Base-by-base conservation (phyloP, 2,113 vertebrate species). In the Heterochromis multidens region DNA sequence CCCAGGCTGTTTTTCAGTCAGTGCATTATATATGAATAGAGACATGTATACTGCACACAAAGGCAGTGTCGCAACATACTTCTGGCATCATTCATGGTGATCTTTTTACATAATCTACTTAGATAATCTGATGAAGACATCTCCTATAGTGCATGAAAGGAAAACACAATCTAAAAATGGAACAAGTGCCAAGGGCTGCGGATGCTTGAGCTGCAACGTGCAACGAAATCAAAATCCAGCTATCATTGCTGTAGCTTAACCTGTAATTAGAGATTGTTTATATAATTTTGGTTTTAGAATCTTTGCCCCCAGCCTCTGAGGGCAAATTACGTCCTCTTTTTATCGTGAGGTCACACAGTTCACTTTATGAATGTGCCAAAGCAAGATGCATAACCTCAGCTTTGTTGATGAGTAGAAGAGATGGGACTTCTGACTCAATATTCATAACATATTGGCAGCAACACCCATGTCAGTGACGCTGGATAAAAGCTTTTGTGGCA, bases 251-350 rank as follows among this genome's bases (percentile, higher is more conserved):
- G 79, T 27, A 77, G 82, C 86, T 91, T 77, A 94, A 93, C 91
- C 89, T 93, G 87, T 83, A 87, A 94, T 95, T 93, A 93, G 82
- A 82, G 85, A 86, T 62, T 82, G 65, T 86, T 90, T 91, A 83
- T 89, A 74, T 54, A 74, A 74, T 74, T 74, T 74, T 31, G 70
- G 70, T 54, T 74, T 6, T 74, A 33, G 27, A 54, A 54, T 72
- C 70, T 12, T 54, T 54, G 46, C 46, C 46, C 25, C 46, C 70
- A 74, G 27, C 52, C 46, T 7, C 33, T 83, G 63, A 83, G 46
- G 63, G 88, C 70, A 79, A 67, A 46, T 52, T 43, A 58, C 37
- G 23, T 35, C 57, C 19, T 14, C 19, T 40, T 35, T 70, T 57
- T 10, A 52, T 56, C 7, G 0, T 0, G 4, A 85, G 63, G 82